Evolutionary conservation across 2,888 invertebrate genomes (phyloP), one percentile per base, ranked within the genome.

Genomic region (Scelioninae gen. 2): DNA sequence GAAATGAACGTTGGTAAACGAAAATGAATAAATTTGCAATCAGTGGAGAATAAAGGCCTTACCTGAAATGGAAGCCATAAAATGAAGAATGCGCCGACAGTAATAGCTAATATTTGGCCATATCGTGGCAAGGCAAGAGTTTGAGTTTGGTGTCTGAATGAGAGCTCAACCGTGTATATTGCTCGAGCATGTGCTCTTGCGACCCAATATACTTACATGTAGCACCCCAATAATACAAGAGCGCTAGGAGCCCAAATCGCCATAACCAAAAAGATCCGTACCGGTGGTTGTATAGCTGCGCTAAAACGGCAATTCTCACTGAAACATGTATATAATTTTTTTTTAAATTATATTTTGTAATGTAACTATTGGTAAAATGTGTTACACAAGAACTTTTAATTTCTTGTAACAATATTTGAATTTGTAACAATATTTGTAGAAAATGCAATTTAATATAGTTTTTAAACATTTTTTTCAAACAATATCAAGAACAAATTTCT

Each of bases 41-140:
- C n/a, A 25, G 25, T 25, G 3, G 4, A 25, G 31, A 6, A 52
- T 37, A 10, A 11, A 35, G 22, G 18, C 15, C 31, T 84, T 72
- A 90, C 88, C 86, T 90, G 90, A 81, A 90, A 90, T 2, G 91
- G 91, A 75, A 90, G 82, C 91, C 91, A 91, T 18, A 90, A 85
- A 9, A 87, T 83, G 60, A 91, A 85, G 80, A 91, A 91, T 67
- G 89, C 88, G 39, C 90, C 90, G 9, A 91, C 88, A n/a, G 91
- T 90, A 69, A 90, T 87, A 3, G 90, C 90, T 67, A 91, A 83
- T 0, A 91, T 91, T 74, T 90, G 87, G 13, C 91, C 90, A 80
- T 91, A 91, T 60, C 90, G 87, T 7, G 90, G 89, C 28, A 87
- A 82, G 37, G 87, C 83, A 76, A 84, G 78, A 31, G 86, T 84